Base-by-base conservation (phyloP, 2,888 invertebrate genomes). In the Tachina fera region DNA sequence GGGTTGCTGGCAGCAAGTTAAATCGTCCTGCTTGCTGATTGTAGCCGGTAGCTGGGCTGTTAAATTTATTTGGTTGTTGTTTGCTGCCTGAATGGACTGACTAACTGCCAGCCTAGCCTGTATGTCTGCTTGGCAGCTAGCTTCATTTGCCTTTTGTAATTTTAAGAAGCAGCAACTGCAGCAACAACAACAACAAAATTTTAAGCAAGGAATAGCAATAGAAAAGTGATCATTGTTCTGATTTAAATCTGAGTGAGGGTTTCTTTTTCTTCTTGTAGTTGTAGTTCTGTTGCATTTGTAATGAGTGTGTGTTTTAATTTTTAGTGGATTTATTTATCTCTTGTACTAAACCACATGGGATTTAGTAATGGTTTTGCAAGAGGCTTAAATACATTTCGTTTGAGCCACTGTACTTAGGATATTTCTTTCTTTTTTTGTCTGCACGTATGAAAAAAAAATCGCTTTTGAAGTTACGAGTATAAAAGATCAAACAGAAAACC, bases 181-280 rank as follows among this genome's bases (percentile, higher is more conserved):
- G n/a, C n/a, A n/a, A n/a, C n/a, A n/a, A 13, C 5, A 16, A 63
- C n/a, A 49, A n/a, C 13, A 39, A 47, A 47, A 43, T 45, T 31
- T 58, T 31, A 16, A 56, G 6, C 22, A 58, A 45, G 9, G 9
- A 16, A 47, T 19, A 49, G 68, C 60, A 19, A 60, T 60, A 49
- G 65, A 65, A 76, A 60, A 72, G 14, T 49, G 70, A 70, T 70
- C 78, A 70, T 78, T 70, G 78, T 78, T 78, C 70, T 78, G 49
- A 70, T 78, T 70, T 71, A 78, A 61, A 63, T 51, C 61, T 78
- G 70, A 45, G 51, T 70, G 70, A 31, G n/a, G 16, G 1, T 70
- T 43, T 56, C 5, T 9, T 41, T 71, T 74, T 22, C 22, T 53
- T 58, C 8, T 75, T 51, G 75, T 31, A 43, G 16, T n/a, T 61